A percentile compares a stretch with the other conserved stretches of the same genome.
phyloP scores from a whole-genome alignment of 2,113 vertebrate genomes.

The Melanostigma gelatinosum region DNA sequence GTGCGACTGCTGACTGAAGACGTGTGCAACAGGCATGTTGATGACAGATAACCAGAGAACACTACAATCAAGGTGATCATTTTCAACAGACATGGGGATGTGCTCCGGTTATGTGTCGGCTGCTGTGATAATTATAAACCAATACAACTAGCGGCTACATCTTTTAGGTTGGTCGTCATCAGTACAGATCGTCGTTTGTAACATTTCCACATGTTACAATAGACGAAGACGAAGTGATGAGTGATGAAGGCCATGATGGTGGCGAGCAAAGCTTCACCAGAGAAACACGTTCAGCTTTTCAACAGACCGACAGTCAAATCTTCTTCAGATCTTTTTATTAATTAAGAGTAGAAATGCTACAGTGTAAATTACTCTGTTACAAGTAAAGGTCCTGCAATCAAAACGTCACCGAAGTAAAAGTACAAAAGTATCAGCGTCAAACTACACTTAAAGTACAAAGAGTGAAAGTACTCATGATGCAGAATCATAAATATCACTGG shows the following conservation, averaged over 20 bases:
- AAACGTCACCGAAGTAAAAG: neutral
- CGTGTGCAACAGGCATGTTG: neutral
- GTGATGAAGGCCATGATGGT: neutral
- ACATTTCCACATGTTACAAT: neutral
- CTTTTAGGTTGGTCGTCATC: neutral
- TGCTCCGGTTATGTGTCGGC: neutral
- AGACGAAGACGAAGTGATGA: too few species aligned
- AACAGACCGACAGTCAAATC: neutral
- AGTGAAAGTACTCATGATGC: neutral
- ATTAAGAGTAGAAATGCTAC: neutral
- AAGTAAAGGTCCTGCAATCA: neutral
- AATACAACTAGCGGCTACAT: neutral
- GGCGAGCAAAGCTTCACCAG: neutral
- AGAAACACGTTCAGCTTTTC: neutral
- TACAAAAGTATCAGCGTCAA: neutral
- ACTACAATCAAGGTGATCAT: constrained; percentile 3
- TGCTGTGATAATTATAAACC: neutral
- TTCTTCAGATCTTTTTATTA: neutral
- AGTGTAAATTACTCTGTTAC: neutral
- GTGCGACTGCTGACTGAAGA: constrained; percentile 10
- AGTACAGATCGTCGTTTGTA: neutral
- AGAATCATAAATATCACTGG: neutral
- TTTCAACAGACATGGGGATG: neutral
- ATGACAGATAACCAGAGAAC: neutral
- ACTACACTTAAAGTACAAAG: neutral